These are phyloP conservation scores for Smutsia gigantea DNA, from an alignment of 2,797 vertebrate species.

Conservation along the genomic window DNA sequence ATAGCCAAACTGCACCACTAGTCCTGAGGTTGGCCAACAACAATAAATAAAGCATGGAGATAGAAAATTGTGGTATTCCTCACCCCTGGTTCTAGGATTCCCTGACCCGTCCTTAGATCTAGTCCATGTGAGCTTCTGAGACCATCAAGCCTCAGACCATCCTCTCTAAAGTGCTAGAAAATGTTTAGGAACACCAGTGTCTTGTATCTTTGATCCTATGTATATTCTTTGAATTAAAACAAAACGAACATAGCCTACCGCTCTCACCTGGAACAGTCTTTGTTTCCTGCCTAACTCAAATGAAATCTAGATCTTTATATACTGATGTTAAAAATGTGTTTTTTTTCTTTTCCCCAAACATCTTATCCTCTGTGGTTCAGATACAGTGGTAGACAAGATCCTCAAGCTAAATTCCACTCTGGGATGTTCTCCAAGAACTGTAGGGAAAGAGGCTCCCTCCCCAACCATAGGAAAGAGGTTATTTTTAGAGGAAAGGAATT, in stretches of 20 bases:
- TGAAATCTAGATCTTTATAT: background rate
- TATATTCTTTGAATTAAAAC: background rate
- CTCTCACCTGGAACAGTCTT: background rate
- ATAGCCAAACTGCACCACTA: background rate
- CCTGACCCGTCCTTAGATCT: background rate
- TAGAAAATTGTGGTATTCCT: background rate
- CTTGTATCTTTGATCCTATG: background rate
- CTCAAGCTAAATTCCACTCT: background rate
- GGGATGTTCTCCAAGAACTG: background rate
- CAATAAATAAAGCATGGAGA: background rate
- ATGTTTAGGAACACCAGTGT: background rate
- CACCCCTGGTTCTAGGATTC: background rate
- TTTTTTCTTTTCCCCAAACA: background rate
- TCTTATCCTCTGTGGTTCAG: background rate
- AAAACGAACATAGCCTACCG: background rate
- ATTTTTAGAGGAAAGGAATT: background rate
- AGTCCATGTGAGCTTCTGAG: background rate
- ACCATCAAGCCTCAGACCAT: background rate
- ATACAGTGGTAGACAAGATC: background rate
- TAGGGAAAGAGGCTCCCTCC: background rate
- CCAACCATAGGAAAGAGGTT: background rate
- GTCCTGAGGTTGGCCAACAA: background rate
- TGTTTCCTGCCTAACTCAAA: background rate
- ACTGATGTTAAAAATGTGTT: background rate
- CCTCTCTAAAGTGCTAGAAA: background rate